phyloP scores from a whole-genome alignment of 92 coral and sea anemone genomes.

The Blastomussa wellsi region DNA sequence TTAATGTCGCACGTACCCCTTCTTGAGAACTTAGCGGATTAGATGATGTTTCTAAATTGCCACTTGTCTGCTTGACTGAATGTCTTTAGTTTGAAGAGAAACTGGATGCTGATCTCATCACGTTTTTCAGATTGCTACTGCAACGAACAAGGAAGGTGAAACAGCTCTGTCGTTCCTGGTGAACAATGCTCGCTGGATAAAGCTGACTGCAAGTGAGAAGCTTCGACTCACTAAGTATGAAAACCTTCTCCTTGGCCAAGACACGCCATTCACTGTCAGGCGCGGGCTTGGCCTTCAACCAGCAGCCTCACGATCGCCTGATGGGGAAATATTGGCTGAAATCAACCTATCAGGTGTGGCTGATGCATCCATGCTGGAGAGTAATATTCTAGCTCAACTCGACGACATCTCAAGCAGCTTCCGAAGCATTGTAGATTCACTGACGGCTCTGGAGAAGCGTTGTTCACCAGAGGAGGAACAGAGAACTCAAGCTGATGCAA shows the following conservation, averaged over 20 bases:
- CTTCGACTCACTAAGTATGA: conserved; percentile 67
- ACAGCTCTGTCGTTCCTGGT: conserved; percentile 81
- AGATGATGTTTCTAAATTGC: background rate
- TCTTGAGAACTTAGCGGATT: background rate
- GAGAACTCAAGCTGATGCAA: background rate
- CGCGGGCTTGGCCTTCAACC: conserved; percentile 26
- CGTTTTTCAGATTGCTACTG: conserved; percentile 66
- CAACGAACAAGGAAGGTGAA: conserved; percentile 72
- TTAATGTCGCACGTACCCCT: background rate
- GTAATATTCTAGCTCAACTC: conserved; percentile 76
- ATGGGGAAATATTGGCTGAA: conserved; percentile 61
- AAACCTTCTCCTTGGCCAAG: conserved; percentile 60
- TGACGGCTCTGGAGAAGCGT: conserved; percentile 71
- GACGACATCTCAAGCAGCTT: conserved; percentile 87
- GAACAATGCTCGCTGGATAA: conserved; percentile 85
- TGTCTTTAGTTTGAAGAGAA: background rate
- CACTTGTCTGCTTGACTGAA: background rate
- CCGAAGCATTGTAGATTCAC: conserved; percentile 77
- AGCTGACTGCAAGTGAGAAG: conserved; percentile 61
- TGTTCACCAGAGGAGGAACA: conserved; percentile 5
- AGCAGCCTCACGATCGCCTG: conserved; percentile 15
- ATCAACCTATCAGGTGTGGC: conserved; percentile 75
- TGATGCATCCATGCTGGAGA: conserved; percentile 69
- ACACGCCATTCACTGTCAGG: conserved; percentile 36
- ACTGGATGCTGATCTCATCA: background rate